phyloP scores from a whole-genome alignment of 2,113 vertebrate genomes.

The Alexandromys fortis region DNA sequence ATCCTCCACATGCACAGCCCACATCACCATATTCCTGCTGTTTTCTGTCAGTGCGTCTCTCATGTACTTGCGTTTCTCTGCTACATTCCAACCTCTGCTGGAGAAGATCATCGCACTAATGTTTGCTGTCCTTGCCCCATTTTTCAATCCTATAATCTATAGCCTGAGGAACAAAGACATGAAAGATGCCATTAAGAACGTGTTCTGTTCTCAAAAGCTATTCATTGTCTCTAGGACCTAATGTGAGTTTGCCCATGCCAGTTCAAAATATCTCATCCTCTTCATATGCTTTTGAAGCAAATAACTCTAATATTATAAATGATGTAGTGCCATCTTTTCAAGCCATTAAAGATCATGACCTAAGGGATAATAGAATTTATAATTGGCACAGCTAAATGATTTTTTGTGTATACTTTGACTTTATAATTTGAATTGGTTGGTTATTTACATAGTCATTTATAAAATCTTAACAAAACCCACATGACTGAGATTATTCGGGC shows the following conservation, averaged over 20 bases:
- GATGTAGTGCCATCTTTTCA: background rate
- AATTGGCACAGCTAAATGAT: background rate
- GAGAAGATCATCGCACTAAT: constrained; percentile 70
- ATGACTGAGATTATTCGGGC: background rate
- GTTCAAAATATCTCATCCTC: background rate
- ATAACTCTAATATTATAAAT: too few relatives aligned
- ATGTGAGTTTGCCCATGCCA: background rate
- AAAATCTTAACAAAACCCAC: background rate
- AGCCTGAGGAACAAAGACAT: constrained; percentile 76
- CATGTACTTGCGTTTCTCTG: constrained; percentile 67
- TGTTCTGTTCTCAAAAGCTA: constrained; percentile 28
- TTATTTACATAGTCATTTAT: background rate
- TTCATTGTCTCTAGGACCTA: background rate
- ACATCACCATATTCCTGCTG: constrained; percentile 60
- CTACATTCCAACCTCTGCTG: constrained; percentile 4
- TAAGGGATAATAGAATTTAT: background rate
- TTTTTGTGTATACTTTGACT: background rate
- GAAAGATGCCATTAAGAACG: constrained; percentile 64
- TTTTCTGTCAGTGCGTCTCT: constrained; percentile 72
- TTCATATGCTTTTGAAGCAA: background rate
- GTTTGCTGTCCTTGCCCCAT: constrained; percentile 76
- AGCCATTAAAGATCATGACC: background rate
- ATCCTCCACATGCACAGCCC: constrained; percentile 80
- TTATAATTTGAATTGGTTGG: background rate
- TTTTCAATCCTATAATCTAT: constrained; percentile 69